These are phyloP conservation scores for Melanostoma mellinum DNA, from an alignment of 2,888 invertebrate species.

Conservation along the genomic window DNA sequence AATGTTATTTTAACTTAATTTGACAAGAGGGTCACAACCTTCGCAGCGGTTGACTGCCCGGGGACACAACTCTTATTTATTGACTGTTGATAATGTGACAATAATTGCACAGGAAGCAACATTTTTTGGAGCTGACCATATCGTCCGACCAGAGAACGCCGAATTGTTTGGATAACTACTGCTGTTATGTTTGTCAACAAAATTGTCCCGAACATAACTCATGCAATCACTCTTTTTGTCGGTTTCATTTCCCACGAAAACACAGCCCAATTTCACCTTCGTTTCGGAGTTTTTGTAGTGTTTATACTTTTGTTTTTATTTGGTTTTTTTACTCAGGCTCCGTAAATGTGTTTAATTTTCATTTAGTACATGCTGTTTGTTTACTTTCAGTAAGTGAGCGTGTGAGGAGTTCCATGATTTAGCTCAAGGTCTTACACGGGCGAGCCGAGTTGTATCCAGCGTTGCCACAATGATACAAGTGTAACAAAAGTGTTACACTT, in stretches of 20 bases:
- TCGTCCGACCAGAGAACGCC: neutral
- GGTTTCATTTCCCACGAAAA: neutral
- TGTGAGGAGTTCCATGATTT: neutral
- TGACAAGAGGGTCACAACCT: conserved; percentile 1
- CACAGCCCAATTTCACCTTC: neutral
- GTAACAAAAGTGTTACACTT: too few relatives aligned
- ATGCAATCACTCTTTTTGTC: conserved; percentile 19
- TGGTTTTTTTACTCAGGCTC: neutral
- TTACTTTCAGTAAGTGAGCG: conserved; percentile 6
- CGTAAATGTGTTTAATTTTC: neutral
- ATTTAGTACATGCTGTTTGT: conserved; percentile 23
- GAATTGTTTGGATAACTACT: conserved; percentile 35
- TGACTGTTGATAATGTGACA: conserved; percentile 62
- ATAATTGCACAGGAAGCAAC: conserved; percentile 63
- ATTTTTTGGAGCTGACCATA: conserved; percentile 21
- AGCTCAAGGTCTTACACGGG: neutral
- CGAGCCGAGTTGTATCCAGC: conserved; percentile 1
- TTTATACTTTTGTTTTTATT: neutral
- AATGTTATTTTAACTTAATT: neutral
- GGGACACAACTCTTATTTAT: conserved; percentile 47
- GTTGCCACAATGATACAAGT: too few relatives aligned
- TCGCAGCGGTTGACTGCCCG: conserved; percentile 1
- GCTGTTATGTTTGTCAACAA: conserved; percentile 35
- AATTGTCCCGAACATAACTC: conserved; percentile 3
- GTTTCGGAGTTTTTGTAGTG: neutral